phyloP scores from a whole-genome alignment of 2,113 vertebrate species.

The Coregonus clupeaformis region DNA sequence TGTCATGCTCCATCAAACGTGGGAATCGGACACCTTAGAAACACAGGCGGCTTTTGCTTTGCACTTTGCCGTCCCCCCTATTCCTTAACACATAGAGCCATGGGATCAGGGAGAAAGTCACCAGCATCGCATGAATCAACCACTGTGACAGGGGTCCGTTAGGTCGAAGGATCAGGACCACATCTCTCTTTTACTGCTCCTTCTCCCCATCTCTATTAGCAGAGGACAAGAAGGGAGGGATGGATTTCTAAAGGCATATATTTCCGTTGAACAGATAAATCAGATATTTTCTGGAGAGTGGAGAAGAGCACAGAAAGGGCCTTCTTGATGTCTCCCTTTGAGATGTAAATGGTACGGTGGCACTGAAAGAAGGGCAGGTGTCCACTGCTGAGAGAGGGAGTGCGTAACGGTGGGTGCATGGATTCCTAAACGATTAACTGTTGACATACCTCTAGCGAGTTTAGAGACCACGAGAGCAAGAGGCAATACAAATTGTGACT shows the following conservation, averaged over 20 bases:
- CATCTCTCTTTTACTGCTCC: conserved; percentile 62
- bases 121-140: conserved; percentile 70
- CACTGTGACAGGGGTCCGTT: conserved; percentile 67
- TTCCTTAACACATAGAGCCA: conserved; percentile 44
- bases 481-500: not conserved
- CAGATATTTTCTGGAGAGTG: conserved; percentile 72
- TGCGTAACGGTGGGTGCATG: conserved; percentile 67
- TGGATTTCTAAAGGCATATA: conserved; percentile 63
- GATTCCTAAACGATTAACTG: conserved; percentile 54
- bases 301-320: conserved; percentile 68
- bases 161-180: conserved; percentile 66
- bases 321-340: conserved; percentile 71
- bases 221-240: conserved; percentile 48
- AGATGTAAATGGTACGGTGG: conserved; percentile 75
- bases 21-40: conserved; percentile 66
- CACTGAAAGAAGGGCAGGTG: conserved; percentile 76
- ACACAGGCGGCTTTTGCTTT: conserved; percentile 60
- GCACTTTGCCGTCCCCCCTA: conserved; percentile 18
- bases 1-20: conserved; percentile 67
- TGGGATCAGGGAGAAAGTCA: conserved; percentile 54
- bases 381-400: conserved; percentile 64
- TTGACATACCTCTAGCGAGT: conserved; percentile 57
- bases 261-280: conserved; percentile 80
- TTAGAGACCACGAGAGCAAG: conserved; percentile 27
- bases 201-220: conserved; percentile 49